phyloP scores from a whole-genome alignment of 2,888 invertebrate species.

The Gibbula magus region DNA sequence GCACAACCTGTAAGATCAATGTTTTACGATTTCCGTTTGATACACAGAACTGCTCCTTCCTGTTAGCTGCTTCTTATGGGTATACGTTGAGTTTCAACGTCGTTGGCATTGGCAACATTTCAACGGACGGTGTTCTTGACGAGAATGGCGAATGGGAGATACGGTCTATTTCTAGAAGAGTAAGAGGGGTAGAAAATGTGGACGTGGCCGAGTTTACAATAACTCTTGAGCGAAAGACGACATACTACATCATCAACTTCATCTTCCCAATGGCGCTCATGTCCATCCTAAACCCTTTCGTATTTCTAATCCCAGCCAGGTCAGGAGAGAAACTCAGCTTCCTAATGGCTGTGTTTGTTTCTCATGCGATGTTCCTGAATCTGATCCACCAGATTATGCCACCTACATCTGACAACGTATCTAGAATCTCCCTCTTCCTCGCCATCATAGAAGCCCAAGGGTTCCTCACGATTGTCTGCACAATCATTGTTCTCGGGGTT shows the following conservation, averaged over 20 bases:
- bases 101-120: neutral
- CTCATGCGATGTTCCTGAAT: slow-evolving; percentile 10
- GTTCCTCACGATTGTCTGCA: neutral
- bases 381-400: neutral
- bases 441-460: neutral
- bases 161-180: no score
- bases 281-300: neutral
- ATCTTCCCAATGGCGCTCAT: neutral
- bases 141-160: slow-evolving; percentile 5
- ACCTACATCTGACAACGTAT: neutral
- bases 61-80: neutral
- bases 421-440: neutral
- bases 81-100: neutral
- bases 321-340: slow-evolving; percentile 3
- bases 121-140: neutral
- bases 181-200: neutral
- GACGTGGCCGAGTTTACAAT: neutral
- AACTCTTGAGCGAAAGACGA: neutral
- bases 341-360: slow-evolving; percentile 11
- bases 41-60: neutral
- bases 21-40: neutral
- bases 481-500: neutral
- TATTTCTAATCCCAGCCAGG: slow-evolving; percentile 11
- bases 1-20: neutral
- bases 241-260: neutral